Base-by-base conservation (phyloP, 2,888 invertebrate species). In the Eugnorisma glareosa region DNA sequence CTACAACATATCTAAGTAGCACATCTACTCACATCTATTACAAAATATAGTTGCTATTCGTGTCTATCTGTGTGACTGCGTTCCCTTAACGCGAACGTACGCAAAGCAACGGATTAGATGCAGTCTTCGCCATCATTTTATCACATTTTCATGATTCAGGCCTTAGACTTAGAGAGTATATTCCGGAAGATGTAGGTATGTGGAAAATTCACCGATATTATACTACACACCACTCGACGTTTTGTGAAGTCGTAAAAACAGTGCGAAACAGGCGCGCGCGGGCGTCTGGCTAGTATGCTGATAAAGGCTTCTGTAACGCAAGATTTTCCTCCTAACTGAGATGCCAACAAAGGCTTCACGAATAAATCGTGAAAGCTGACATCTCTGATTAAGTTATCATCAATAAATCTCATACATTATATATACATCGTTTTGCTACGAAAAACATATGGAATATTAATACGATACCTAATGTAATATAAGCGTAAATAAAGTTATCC, bases 351-450 rank as follows among this genome's bases (percentile, higher is more conserved):
- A 77, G 64, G 45, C 40, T 64, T 15, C 3, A 57, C n/a, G 13
- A 40, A 72, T 78, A 72, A 78, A 79, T 72, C 45, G 15, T 35
- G 5, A 3, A 13, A 72, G 72, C 64, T 43, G 73, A 43, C 73
- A 51, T 51, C 24, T 51, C 59, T 59, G 35, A 78, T 73, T 51
- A 37, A 59, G 73, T 59, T 73, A 24, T 7, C 24, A 43, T 66
- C 79, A 66, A 59, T 35, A 59, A 64, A 35, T 40, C 64, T 64
- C 57, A 61, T 75, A 67, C 18, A 45, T 69, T 63, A 8, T 35
- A 40, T 37, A 43, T 15, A 51, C 5, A 35, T 61, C 35, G 35
- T 61, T 10, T 61, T 35, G 10, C 18, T 61, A 35, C 11, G 21
- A 5, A 11, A 59, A 61, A 61, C 31, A 4, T 57, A 57, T 31